Percentiles rank a stretch among this genome's conserved stretches.
phyloP scores from a whole-genome alignment of 1,140 invertebrate genomes.

The Phthorimaea operculella region DNA sequence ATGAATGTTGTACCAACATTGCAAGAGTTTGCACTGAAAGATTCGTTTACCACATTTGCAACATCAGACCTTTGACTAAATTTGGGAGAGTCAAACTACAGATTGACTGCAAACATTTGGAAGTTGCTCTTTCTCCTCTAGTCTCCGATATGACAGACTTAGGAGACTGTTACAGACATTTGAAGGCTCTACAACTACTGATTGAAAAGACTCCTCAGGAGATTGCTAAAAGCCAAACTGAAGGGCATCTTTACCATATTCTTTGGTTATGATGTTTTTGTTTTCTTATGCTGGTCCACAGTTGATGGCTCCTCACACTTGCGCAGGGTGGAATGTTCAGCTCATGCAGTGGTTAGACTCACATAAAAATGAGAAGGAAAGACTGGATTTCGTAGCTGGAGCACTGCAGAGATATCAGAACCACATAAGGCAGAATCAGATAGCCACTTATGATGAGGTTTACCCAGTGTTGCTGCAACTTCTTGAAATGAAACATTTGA shows the following conservation, averaged over 20 bases:
- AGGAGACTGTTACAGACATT: conserved; percentile 76
- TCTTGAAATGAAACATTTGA: conserved; percentile 64
- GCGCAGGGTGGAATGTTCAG: conserved; percentile 85
- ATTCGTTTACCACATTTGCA: conserved; percentile 87
- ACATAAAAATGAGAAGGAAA: conserved; percentile 82
- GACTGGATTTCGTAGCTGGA: conserved; percentile 73
- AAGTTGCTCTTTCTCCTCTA: conserved; percentile 70
- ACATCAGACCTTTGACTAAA: conserved; percentile 83
- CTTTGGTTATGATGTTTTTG: conserved; percentile 83
- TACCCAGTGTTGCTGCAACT: conserved; percentile 73
- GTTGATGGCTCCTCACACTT: conserved; percentile 84
- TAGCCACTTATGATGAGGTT: conserved; percentile 73
- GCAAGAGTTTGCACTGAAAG: conserved; percentile 85
- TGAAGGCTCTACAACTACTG: conserved; percentile 83
- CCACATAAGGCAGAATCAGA: conserved; percentile 72
- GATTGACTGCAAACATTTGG: conserved; percentile 82
- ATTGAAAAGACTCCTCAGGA: conserved; percentile 81
- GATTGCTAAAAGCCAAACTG: conserved; percentile 74
- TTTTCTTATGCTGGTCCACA: conserved; percentile 86
- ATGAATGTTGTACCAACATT: conserved; percentile 71
- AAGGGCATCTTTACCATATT: conserved; percentile 84
- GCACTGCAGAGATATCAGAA: conserved; percentile 74
- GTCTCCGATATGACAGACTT: conserved; percentile 75
- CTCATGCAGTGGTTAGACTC: conserved; percentile 90
- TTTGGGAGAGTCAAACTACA: conserved; percentile 84